Percentiles rank a stretch among this genome's conserved stretches.
phyloP scores from a whole-genome alignment of 2,113 vertebrate species.

The Chaenogobius annularis region DNA sequence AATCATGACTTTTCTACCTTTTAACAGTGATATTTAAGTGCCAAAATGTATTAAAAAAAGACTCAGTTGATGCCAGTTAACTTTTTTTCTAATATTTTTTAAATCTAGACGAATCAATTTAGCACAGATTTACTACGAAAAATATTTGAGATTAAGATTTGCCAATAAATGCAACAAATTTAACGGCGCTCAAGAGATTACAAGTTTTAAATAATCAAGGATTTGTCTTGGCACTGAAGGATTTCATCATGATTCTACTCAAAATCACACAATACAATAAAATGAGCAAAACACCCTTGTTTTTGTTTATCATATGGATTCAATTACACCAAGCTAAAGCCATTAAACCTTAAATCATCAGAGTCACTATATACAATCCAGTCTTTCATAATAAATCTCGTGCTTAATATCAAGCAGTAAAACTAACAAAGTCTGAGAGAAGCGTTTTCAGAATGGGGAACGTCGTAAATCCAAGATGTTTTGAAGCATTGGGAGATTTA shows the following conservation, averaged over 20 bases:
- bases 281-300: too few species aligned
- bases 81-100: too few species aligned
- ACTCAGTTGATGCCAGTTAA: too few species aligned
- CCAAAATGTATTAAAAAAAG: too few species aligned
- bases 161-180: too few species aligned
- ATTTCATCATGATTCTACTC: not conserved
- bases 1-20: too few species aligned
- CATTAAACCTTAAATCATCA: not conserved
- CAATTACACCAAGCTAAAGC: not conserved
- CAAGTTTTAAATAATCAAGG: not conserved
- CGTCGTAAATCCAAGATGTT: not conserved
- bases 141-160: too few species aligned
- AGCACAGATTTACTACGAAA: too few species aligned
- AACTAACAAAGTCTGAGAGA: not conserved
- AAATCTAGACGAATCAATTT: too few species aligned
- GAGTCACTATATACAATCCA: not conserved
- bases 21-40: too few species aligned
- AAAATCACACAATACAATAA: not conserved
- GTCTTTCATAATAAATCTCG: slow-evolving; percentile 4
- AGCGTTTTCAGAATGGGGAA: not conserved
- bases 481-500: slow-evolving; percentile 3
- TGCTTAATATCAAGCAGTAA: slow-evolving; percentile 4
- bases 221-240: not conserved
- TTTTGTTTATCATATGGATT: not conserved
- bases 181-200: too few species aligned